These are phyloP conservation scores for Archilochus colubris DNA, from an alignment of 2,113 vertebrate genomes.

Conservation along the genomic window DNA sequence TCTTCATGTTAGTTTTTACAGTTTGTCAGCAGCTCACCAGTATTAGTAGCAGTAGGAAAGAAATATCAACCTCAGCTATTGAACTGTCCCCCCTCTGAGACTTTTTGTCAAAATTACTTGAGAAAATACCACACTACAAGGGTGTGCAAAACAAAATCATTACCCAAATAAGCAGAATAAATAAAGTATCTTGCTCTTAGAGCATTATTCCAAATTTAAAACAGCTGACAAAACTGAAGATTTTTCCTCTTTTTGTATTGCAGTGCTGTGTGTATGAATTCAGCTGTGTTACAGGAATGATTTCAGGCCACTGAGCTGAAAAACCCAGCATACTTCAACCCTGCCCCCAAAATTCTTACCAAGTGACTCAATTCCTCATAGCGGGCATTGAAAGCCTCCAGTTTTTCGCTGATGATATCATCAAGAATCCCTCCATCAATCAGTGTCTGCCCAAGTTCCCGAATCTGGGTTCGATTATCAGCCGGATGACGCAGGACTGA, in stretches of 20 bases:
- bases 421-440: slow-evolving; percentile 98
- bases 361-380: slow-evolving; percentile 90
- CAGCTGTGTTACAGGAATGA: background rate
- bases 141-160: background rate
- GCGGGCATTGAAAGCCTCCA: slow-evolving; percentile 91
- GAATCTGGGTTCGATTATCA: slow-evolving; percentile 97
- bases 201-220: background rate
- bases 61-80: background rate
- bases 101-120: background rate
- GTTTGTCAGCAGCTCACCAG: background rate
- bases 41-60: background rate
- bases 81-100: background rate
- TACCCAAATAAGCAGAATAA: background rate
- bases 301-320: background rate
- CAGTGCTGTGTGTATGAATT: background rate
- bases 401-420: slow-evolving; percentile 96
- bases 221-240: background rate
- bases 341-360: slow-evolving; percentile 75
- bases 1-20: background rate
- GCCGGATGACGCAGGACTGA: slow-evolving; percentile 90
- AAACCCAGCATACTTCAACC: background rate
- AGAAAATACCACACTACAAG: background rate
- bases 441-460: slow-evolving; percentile 95
- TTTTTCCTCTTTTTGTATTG: background rate
- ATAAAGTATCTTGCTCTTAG: background rate